Conservation (phyloP, 2,113 vertebrate genomes). For the Cricetomys ansorgei region DNA sequence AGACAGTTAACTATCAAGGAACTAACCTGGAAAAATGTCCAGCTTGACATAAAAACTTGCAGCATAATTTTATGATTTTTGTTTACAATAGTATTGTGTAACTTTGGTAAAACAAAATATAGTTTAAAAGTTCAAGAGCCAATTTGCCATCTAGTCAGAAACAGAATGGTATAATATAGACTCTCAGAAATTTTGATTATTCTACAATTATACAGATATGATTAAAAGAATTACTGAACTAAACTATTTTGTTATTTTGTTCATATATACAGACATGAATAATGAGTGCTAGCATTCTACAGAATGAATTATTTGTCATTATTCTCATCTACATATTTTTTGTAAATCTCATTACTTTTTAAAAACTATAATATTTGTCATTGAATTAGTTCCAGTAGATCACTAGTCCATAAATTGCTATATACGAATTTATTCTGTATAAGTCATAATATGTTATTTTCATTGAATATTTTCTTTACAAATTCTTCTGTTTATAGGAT, state of each 20-base stretch:
- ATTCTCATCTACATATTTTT: background rate
- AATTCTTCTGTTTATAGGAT: background rate
- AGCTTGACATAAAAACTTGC: background rate
- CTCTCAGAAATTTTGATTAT: background rate
- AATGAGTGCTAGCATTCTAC: background rate
- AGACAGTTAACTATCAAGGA: background rate
- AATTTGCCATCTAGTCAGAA: background rate
- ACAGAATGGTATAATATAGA: background rate
- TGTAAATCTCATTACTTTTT: background rate
- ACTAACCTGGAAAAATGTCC: conserved; percentile 25
- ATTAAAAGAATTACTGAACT: background rate
- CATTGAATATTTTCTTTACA: background rate
- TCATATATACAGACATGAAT: background rate
- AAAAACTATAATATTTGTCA: background rate
- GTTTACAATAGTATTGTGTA: background rate
- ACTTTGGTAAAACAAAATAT: conserved; percentile 17
- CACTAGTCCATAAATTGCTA: background rate
- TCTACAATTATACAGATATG: conserved; percentile 25
- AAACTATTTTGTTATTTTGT: background rate
- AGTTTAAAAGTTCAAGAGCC: background rate
- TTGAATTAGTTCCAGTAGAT: background rate
- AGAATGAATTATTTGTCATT: background rate
- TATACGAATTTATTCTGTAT: background rate
- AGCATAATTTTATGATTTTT: background rate
- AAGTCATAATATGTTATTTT: conserved; percentile 15